Base-by-base conservation (phyloP, 1,140 invertebrate genomes). In the Drosophila tristis region DNA sequence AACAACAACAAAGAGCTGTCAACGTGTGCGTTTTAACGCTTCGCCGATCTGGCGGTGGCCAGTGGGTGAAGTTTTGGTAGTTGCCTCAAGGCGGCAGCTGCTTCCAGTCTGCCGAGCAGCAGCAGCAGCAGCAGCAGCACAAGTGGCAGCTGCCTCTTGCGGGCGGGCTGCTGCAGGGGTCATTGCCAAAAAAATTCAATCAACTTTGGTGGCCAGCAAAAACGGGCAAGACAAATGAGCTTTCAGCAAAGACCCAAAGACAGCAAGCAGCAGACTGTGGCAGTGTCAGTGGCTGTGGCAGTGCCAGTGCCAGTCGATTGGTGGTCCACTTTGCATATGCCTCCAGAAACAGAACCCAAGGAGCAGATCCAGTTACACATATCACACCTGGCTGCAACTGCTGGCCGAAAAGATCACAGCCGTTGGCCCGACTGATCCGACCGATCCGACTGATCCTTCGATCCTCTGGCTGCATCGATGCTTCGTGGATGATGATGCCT, bases 21-120 rank as follows among this genome's bases (percentile, higher is more conserved):
- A 86, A 89, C 82, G 84, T 86, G 75, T 78, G 84, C 79, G 72
- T 82, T 89, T 86, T 89, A 86, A 89, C 82, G 82, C 84, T 86
- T 58, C 78, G 81, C 49, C 72, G 65, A 50, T 48, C 48, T 66
- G 35, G 35, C 35, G 35, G 5, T 29, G 75, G 44, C 43, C 73
- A 56, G 42, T 48, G 42, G 61, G 42, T 53, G 29, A 48, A 39
- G 62, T 53, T 55, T 44, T 60, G 51, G 29, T 48, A 49, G 49
- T 54, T 49, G 47, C 63, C 56, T 44, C 60, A 71, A 62, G 58
- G 55, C 51, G 60, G 73, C 78, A 77, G 78, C 78, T 73, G 78
- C 72, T 58, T 48, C 63, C 56, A 71, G 56, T 73, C 47, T 56
- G 54, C 42, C 42, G 54, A 56, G 23, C 54, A 56, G 39, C 29